These are phyloP conservation scores for Centropus unirufus DNA, from an alignment of 2,113 vertebrate genomes.

Conservation along the genomic window DNA sequence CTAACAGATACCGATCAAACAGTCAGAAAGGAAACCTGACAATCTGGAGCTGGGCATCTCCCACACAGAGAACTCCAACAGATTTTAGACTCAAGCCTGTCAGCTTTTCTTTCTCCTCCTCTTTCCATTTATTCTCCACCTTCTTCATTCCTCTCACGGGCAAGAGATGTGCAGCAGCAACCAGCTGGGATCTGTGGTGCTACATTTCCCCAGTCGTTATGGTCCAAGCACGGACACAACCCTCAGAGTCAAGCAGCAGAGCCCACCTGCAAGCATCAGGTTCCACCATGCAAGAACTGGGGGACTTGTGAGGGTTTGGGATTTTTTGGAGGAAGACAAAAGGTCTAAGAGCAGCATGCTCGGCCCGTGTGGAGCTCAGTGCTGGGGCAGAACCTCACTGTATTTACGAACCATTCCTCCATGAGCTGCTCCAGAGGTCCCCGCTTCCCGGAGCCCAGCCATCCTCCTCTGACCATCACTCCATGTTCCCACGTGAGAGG, in stretches of 20 bases:
- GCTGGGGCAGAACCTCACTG: neutral
- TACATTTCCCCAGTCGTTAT: neutral
- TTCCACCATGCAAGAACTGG: accelerated
- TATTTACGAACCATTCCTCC: neutral
- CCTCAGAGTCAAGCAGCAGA: neutral
- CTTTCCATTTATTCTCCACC: neutral
- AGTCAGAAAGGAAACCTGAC: neutral
- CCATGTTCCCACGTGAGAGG: accelerated
- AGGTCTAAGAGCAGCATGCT: neutral
- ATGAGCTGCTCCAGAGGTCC: neutral
- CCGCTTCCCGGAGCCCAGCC: neutral
- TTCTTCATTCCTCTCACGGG: neutral
- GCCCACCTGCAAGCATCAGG: neutral
- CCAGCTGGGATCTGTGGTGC: neutral
- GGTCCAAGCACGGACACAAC: neutral
- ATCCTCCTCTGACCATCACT: neutral
- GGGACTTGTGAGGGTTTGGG: too few species aligned
- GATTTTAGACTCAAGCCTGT: neutral
- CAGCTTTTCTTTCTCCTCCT: neutral
- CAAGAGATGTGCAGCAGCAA: neutral
- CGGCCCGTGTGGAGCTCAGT: neutral
- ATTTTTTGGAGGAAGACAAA: neutral
- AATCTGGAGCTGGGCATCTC: neutral
- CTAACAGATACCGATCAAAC: neutral
- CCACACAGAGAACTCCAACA: neutral